Base-by-base conservation (phyloP, 2,113 vertebrate species). In the Oryzias woworae region DNA sequence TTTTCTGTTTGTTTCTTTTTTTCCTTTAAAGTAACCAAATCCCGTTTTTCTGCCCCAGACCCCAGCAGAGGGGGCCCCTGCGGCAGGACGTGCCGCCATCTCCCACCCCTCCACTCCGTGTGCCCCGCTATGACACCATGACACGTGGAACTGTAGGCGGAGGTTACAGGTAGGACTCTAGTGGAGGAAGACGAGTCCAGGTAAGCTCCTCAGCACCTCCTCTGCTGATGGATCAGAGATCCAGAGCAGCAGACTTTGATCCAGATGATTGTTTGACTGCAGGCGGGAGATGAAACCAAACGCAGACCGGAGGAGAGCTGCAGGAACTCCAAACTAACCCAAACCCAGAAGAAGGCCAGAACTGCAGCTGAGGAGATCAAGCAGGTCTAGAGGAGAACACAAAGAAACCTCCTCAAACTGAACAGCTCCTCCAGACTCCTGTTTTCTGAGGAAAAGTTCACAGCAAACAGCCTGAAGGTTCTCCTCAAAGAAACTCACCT, bases 41-140 rank as follows among this genome's bases (percentile, higher is more conserved):
- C 12, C 50, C 53, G 14, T 68, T 53, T 45, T 63, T 64, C 15
- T 64, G 18, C 41, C 46, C 5, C 8, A 90, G 86, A 69, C 68
- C 88, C n/a, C 88, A 94, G 76, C 94, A 95, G 58, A 96, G 96
- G 85, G 95, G 96, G 63, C 96, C 96, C 8, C 79, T 96, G 66
- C 91, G 96, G 13, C 97, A 98, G 84, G 97, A 98, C 0, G 95
- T 99, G 20, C 97, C 97, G 0, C 97, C 97, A 2, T 98, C 96
- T 2, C 96, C 96, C 7, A 93, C 94, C 15, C 92, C 93, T 47
- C 87, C 92, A 12, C 93, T 94, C 14, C 90, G 94, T 49, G 90
- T 88, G 7, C 89, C 91, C 4, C 90, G 92, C 24, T 97, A 95
- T 22, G 92, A 83, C 26, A 95, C 90, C 4, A 90, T 92, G 85